phyloP scores from a whole-genome alignment of 2,888 invertebrate genomes.

The Dasysyrphus tricinctus region DNA sequence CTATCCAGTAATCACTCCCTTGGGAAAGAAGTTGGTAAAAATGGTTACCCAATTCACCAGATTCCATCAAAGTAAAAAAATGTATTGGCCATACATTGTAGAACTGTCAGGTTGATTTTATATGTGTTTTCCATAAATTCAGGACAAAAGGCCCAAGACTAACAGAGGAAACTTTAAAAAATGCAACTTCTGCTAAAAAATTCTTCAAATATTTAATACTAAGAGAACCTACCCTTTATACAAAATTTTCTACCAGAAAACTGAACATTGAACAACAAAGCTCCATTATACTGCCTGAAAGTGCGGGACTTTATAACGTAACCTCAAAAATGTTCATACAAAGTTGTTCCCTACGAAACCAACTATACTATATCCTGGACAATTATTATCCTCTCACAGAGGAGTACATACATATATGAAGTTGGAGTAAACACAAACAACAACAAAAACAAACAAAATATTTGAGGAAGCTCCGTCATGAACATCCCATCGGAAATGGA shows the following conservation, averaged over 20 bases:
- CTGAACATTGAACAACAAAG: conserved; percentile 5
- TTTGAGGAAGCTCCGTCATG: conserved; percentile 30
- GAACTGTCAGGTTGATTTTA: background rate
- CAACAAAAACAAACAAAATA: conserved; percentile 10
- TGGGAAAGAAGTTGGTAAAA: conserved; percentile 12
- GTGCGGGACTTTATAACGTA: conserved; percentile 32
- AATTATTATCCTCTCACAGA: conserved; percentile 22
- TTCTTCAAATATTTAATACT: conserved; percentile 53
- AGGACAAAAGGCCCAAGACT: conserved; percentile 10
- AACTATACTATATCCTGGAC: conserved; percentile 1
- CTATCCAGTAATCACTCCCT: conserved; percentile 8
- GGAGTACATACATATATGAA: background rate
- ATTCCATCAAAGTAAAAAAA: conserved; percentile 29
- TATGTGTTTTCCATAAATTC: background rate
- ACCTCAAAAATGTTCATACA: conserved; percentile 61
- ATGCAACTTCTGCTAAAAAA: conserved; percentile 42
- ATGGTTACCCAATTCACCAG: conserved; percentile 13
- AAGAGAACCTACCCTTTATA: conserved; percentile 29
- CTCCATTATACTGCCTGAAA: too few relatives aligned
- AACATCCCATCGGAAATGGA: conserved; percentile 53
- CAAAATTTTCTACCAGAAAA: background rate
- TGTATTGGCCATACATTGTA: conserved; percentile 26
- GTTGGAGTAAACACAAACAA: conserved; percentile 12
- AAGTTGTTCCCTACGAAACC: background rate
- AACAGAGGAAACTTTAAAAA: conserved; percentile 38